These are phyloP conservation scores for Pangasius mekongensis DNA, from an alignment of 2,797 vertebrate species.

Conservation along the genomic window DNA sequence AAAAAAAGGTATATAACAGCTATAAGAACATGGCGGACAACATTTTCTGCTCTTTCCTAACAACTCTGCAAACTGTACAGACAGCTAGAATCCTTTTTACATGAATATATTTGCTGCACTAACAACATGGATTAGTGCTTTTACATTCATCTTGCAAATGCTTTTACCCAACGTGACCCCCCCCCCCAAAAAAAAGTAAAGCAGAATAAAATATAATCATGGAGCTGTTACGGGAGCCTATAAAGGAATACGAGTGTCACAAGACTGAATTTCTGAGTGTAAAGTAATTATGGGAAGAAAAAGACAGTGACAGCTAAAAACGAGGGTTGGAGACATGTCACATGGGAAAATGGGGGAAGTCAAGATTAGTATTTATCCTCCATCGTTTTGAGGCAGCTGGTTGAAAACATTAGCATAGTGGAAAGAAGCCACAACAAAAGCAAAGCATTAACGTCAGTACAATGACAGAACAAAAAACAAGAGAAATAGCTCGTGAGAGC, in stretches of 20 bases:
- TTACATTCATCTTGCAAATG: neutral
- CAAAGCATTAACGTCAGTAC: neutral
- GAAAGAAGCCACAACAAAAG: neutral
- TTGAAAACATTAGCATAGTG: neutral
- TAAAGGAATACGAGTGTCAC: neutral
- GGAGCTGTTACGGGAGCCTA: neutral
- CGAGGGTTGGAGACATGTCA: no score
- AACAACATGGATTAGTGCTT: constrained; percentile 24
- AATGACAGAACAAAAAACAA: neutral
- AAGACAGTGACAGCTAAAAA: neutral
- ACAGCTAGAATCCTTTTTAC: neutral
- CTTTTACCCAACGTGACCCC: neutral
- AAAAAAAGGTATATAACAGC: constrained; percentile 53
- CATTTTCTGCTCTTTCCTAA: constrained; percentile 20
- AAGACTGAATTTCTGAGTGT: neutral
- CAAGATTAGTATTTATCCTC: neutral
- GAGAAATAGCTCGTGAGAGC: neutral
- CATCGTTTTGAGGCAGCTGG: neutral
- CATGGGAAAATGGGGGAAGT: neutral
- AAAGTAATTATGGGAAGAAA: neutral
- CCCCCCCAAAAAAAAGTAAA: neutral
- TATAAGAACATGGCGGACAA: constrained; percentile 60
- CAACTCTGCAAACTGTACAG: constrained; percentile 17
- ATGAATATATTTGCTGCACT: constrained; percentile 10
- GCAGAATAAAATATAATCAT: neutral